Evolutionary conservation across 2,888 invertebrate species (phyloP), one percentile per base, ranked within the genome.

Genomic region (Thelaira solivaga): DNA sequence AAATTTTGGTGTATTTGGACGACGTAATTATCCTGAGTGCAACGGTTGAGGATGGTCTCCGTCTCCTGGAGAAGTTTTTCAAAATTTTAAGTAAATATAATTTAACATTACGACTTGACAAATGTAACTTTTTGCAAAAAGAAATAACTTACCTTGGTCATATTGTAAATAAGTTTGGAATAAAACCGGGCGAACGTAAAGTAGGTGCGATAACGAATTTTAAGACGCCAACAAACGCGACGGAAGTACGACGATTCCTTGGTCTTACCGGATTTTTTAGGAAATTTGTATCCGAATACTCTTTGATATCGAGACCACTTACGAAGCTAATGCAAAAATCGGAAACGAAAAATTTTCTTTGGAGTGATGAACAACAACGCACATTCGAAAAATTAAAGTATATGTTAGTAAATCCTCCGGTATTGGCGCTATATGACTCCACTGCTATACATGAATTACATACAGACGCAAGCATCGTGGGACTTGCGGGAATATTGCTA

Each of bases 221-320:
- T 16, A 39, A 16, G 16, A 16, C 16, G 16, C 81, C 80, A 2
- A 61, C 39, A 11, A 80, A 67, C 10, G 24, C 41, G 0, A 57
- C 76, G 43, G 73, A 76, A 36, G 51, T 76, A 1, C 57, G 80
- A 31, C 45, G 78, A n/a, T 81, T 81, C 20, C 26, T 80, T 8
- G 80, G 80, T 4, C 53, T 76, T 10, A 76, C 76, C 7, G 74
- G 76, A n/a, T 80, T 80, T 47, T 80, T 80, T 31, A 34, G 77
- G 24, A 80, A 77, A 64, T 75, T 80, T 31, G 74, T 76, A 11
- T 57, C 34, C 3, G 10, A 72, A 16, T 80, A 80, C 22, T 68
- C 76, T 10, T 24, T 79, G 10, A 71, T 79, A 22, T 41, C 71
- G 2, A 76, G 57, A 43, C 77, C 85, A 8, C 53, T 85, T 24